phyloP scores from a whole-genome alignment of 2,797 vertebrate species.

The Selene dorsalis region DNA sequence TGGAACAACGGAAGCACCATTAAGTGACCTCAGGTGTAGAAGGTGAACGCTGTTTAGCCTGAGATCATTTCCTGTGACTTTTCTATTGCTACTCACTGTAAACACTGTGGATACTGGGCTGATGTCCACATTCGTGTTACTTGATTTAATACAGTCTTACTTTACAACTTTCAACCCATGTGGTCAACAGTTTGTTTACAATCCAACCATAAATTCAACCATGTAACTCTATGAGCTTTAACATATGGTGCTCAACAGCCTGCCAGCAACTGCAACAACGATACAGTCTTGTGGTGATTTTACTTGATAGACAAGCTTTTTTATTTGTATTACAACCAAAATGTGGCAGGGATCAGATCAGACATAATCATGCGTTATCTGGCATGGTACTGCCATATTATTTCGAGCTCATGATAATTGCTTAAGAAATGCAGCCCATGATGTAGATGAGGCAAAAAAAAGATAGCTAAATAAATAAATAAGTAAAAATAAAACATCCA shows the following conservation, averaged over 20 bases:
- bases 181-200: background rate
- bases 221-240: background rate
- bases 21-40: background rate
- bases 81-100: background rate
- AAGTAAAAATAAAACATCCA: slow-evolving; percentile 34
- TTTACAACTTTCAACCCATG: background rate
- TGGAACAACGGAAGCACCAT: background rate
- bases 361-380: slow-evolving; percentile 1
- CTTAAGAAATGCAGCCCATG: background rate
- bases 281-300: background rate
- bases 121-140: background rate
- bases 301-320: background rate
- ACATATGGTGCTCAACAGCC: background rate
- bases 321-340: slow-evolving; percentile 3
- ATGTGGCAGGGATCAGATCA: background rate
- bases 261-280: background rate
- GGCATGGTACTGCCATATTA: background rate
- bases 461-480: slow-evolving; percentile 9
- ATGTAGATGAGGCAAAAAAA: slow-evolving; percentile 37
- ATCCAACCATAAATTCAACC: background rate
- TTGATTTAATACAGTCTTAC: background rate
- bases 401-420: slow-evolving; percentile 6
- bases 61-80: background rate
- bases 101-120: background rate
- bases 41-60: too few relatives aligned